A percentile compares a stretch with the other conserved stretches of the same genome.
Conservation (phyloP, 2,888 invertebrate genomes). For the Parthenolecanium corni region DNA sequence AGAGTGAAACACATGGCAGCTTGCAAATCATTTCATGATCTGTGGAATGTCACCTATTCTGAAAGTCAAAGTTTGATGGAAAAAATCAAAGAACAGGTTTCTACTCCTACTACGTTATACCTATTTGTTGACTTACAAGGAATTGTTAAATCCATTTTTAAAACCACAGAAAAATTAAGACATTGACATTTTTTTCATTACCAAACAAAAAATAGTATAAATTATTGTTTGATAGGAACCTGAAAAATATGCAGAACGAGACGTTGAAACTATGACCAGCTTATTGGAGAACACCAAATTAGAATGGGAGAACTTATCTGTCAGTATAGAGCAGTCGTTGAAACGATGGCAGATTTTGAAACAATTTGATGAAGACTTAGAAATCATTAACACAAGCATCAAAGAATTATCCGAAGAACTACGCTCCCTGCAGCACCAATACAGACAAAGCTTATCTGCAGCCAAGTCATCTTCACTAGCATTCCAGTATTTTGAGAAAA, state of each 20-base stretch:
- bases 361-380: slow-evolving; percentile 56
- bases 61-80: slow-evolving; percentile 57
- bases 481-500: slow-evolving; percentile 64
- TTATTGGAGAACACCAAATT: slow-evolving; percentile 49
- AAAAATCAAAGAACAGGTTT: slow-evolving; percentile 53
- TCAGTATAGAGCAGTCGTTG: slow-evolving; percentile 47
- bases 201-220: too few species aligned
- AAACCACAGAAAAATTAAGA: too few species aligned
- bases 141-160: too few species aligned
- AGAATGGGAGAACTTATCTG: slow-evolving; percentile 54
- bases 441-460: slow-evolving; percentile 57
- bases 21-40: slow-evolving; percentile 18
- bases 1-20: slow-evolving; percentile 16
- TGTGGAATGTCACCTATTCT: slow-evolving; percentile 41
- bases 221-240: slow-evolving; percentile 47
- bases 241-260: slow-evolving; percentile 51
- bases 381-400: slow-evolving; percentile 57
- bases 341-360: slow-evolving; percentile 53
- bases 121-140: too few species aligned
- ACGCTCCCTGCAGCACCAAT: slow-evolving; percentile 51
- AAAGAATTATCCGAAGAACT: slow-evolving; percentile 54
- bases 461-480: slow-evolving; percentile 58
- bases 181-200: too few species aligned
- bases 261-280: slow-evolving; percentile 54
- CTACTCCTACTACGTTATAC: too few species aligned